Evolutionary conservation across 2,113 vertebrate species (phyloP).

Genomic region (Ivindomyrus marchei): DNA sequence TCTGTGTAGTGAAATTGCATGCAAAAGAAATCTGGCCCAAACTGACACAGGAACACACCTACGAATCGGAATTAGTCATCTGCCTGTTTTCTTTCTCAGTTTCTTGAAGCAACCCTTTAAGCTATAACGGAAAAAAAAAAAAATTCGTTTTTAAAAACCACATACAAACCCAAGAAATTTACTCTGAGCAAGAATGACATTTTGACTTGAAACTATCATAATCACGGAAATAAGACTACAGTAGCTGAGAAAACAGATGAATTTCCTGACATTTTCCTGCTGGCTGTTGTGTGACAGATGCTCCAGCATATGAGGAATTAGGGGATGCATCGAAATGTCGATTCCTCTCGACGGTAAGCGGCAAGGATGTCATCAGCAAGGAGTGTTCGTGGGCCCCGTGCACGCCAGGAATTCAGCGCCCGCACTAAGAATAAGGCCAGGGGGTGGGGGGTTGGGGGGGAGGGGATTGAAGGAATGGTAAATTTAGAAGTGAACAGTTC

Average conservation of each 20-base stretch:
- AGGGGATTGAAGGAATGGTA: background rate
- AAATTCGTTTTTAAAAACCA: background rate
- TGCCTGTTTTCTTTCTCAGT: background rate
- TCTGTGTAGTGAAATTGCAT: background rate
- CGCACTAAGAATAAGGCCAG: background rate
- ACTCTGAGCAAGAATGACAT: background rate
- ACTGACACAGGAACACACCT: background rate
- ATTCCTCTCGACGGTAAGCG: background rate
- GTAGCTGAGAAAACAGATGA: background rate
- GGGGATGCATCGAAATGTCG: background rate
- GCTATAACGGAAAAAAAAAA: background rate
- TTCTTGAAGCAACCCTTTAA: background rate
- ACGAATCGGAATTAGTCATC: background rate
- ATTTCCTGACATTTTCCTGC: background rate
- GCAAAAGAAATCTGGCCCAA: background rate
- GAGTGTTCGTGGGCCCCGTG: background rate
- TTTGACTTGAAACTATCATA: background rate
- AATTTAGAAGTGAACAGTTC: background rate
- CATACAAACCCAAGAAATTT: background rate
- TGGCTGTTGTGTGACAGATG: background rate
- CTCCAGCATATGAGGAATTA: background rate
- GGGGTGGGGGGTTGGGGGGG: background rate
- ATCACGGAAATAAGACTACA: too few species aligned
- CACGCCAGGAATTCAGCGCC: background rate
- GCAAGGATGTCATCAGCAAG: background rate